Percentiles rank a stretch among this genome's conserved stretches.
Evolutionary conservation across 2,113 vertebrate genomes (phyloP).

Genomic region (Speoplatyrhinus poulsoni): DNA sequence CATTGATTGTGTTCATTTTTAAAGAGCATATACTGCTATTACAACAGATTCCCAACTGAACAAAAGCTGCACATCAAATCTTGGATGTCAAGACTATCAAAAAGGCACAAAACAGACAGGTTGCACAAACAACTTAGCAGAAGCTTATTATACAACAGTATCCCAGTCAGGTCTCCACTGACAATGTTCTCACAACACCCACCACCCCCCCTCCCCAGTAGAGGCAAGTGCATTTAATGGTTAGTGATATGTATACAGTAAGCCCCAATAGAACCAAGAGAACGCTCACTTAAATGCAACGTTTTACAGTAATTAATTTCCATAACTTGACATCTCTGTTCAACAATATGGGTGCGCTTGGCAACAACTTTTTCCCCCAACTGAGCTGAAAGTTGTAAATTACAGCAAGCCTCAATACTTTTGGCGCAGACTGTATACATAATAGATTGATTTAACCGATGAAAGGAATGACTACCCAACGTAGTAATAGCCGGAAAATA

Average conservation of each 20-base stretch:
- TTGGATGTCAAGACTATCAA: conserved; percentile 76
- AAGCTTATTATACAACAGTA: conserved; percentile 78
- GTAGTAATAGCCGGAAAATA: neutral
- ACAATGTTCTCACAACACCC: conserved; percentile 32
- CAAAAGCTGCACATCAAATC: conserved; percentile 78
- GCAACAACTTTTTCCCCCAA: too few species aligned
- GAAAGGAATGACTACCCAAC: neutral
- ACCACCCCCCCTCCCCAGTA: neutral
- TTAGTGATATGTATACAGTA: conserved; percentile 11
- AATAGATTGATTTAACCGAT: neutral
- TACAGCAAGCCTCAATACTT: neutral
- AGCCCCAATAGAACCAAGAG: conserved; percentile 21
- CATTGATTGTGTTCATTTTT: conserved; percentile 66
- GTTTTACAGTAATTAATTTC: too few species aligned
- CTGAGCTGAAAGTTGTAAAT: neutral
- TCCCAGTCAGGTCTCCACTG: conserved; percentile 57
- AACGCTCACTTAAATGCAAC: neutral
- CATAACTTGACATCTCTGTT: too few species aligned
- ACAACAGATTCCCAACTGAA: conserved; percentile 74
- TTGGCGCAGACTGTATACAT: neutral
- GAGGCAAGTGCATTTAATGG: conserved; percentile 47
- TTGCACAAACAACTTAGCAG: conserved; percentile 75
- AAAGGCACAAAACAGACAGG: conserved; percentile 81
- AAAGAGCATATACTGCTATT: conserved; percentile 70
- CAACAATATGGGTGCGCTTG: too few species aligned